Evolutionary conservation across 2,797 vertebrate genomes (phyloP).

Genomic region (Hephaestus fuliginosus): DNA sequence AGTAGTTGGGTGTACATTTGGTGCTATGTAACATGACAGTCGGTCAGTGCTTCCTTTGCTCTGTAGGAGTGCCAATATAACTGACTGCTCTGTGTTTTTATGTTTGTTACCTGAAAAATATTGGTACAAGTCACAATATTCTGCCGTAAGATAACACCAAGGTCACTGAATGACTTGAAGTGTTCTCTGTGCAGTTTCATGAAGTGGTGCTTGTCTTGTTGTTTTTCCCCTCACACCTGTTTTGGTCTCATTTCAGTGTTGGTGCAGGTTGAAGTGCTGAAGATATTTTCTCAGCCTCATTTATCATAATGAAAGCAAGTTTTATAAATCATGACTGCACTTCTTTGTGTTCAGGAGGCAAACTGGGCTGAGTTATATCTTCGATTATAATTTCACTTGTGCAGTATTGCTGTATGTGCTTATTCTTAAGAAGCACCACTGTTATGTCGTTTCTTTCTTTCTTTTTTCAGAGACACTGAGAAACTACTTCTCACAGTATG

Average conservation of each 20-base stretch:
- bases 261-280: slow-evolving; percentile 39
- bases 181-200: slow-evolving; percentile 27
- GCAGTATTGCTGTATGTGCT: slow-evolving; percentile 5
- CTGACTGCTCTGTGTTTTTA: slow-evolving; percentile 17
- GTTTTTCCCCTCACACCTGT: slow-evolving; percentile 10
- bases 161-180: slow-evolving; percentile 37
- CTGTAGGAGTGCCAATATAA: slow-evolving; percentile 23
- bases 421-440: slow-evolving; percentile 13
- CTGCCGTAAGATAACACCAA: slow-evolving; percentile 25
- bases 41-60: slow-evolving; percentile 52
- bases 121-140: slow-evolving; percentile 14
- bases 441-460: slow-evolving; percentile 48
- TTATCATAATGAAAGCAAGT: slow-evolving; percentile 36
- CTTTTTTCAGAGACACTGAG: slow-evolving; percentile 94
- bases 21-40: slow-evolving; percentile 39
- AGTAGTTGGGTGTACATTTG: slow-evolving; percentile 49
- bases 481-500: slow-evolving; percentile 99
- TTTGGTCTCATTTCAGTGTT: slow-evolving; percentile 38
- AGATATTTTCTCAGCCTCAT: slow-evolving; percentile 48
- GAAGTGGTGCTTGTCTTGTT: slow-evolving; percentile 11
- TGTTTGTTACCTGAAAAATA: slow-evolving; percentile 7
- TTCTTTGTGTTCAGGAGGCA: slow-evolving; percentile 34
- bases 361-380: slow-evolving; percentile 27
- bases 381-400: slow-evolving; percentile 24
- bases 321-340: slow-evolving; percentile 33